Conservation (phyloP, 2,888 invertebrate species). For the Crioceris asparagi region DNA sequence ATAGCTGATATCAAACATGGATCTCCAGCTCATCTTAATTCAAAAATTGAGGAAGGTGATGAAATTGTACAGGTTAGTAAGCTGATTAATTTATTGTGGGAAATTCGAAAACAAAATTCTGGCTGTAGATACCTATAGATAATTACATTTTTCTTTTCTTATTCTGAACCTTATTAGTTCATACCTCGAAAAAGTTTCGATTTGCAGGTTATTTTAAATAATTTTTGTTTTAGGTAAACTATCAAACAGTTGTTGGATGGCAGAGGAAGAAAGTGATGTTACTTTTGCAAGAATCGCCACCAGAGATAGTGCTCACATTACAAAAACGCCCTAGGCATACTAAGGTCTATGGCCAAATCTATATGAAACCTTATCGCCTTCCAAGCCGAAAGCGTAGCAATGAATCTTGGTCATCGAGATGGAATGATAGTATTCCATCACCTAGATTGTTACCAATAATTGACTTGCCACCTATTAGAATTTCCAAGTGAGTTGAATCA, state of each 20-base stretch:
- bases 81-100: slow-evolving; percentile 6
- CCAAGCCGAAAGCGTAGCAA: slow-evolving; percentile 58
- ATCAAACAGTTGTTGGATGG: slow-evolving; percentile 71
- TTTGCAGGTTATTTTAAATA: not conserved
- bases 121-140: too few relatives aligned
- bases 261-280: slow-evolving; percentile 65
- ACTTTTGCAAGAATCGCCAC: slow-evolving; percentile 62
- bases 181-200: too few relatives aligned
- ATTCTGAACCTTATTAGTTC: too few relatives aligned
- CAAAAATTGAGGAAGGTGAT: slow-evolving; percentile 90
- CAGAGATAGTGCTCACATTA: slow-evolving; percentile 70
- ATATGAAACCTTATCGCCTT: slow-evolving; percentile 59
- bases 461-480: slow-evolving; percentile 46
- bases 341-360: slow-evolving; percentile 65
- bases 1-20: slow-evolving; percentile 84
- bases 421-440: slow-evolving; percentile 60
- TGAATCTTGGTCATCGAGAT: slow-evolving; percentile 46
- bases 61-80: slow-evolving; percentile 82
- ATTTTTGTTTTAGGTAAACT: slow-evolving; percentile 46
- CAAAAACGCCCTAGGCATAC: slow-evolving; percentile 77
- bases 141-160: too few relatives aligned
- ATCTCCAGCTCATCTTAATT: slow-evolving; percentile 85
- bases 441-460: slow-evolving; percentile 53
- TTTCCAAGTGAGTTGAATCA: slow-evolving; percentile 40
- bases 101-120: not conserved